Evolutionary conservation across 1,140 invertebrate species (phyloP).

Genomic region (Potamilus streckersoni): DNA sequence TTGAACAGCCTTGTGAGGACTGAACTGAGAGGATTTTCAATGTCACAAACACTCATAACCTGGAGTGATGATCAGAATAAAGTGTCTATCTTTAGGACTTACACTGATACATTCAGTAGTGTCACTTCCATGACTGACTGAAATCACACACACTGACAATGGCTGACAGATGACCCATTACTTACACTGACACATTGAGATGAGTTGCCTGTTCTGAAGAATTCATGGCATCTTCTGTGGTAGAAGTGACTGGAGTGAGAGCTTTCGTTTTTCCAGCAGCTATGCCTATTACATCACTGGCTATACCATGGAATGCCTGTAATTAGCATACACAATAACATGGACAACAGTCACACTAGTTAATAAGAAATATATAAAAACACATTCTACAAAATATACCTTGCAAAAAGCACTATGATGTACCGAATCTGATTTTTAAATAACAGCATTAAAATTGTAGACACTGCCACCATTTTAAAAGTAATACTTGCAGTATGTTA

Average conservation of each 20-base stretch:
- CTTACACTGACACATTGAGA: conserved; percentile 60
- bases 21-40: too few relatives aligned
- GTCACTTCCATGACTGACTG: conserved; percentile 30
- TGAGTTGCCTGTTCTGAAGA: conserved; percentile 49
- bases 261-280: conserved; percentile 60
- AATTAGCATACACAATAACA: conserved; percentile 1
- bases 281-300: conserved; percentile 69
- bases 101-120: conserved; percentile 23
- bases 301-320: conserved; percentile 76
- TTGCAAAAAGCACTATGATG: too few relatives aligned
- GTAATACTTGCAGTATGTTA: too few relatives aligned
- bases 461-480: too few relatives aligned
- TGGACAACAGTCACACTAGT: too few relatives aligned
- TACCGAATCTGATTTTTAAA: too few relatives aligned
- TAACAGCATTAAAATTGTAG: too few relatives aligned
- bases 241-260: conserved; percentile 38
- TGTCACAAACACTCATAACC: background rate
- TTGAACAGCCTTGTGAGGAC: too few relatives aligned
- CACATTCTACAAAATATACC: too few relatives aligned
- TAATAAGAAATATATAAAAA: too few relatives aligned
- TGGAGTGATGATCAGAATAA: background rate
- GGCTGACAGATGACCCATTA: background rate
- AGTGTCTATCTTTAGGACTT: background rate
- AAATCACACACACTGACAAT: background rate
- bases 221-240: conserved; percentile 26